Conservation (phyloP, 1,140 invertebrate genomes). For the Platorchestia sp. region DNA sequence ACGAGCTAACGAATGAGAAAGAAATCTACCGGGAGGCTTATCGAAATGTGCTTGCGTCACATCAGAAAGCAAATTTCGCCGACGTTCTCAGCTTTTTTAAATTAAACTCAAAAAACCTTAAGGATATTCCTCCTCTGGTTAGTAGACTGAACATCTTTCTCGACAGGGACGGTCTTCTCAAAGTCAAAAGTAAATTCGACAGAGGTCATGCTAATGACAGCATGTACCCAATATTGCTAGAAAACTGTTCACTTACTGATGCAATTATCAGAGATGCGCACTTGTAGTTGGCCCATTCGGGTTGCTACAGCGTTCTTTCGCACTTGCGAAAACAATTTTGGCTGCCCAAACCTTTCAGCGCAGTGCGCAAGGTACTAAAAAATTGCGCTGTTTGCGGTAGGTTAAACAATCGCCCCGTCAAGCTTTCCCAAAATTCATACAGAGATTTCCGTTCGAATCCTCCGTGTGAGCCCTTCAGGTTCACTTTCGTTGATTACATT, state of each 20-base stretch:
- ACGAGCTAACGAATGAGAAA: neutral
- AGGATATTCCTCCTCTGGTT: neutral
- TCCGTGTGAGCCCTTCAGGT: neutral
- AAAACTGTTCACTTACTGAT: neutral
- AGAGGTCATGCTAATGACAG: neutral
- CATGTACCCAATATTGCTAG: neutral
- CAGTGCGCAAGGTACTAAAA: neutral
- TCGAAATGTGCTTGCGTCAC: neutral
- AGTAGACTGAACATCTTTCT: neutral
- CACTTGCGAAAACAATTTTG: neutral
- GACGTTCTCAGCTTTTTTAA: neutral
- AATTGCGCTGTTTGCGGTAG: neutral
- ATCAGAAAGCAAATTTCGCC: neutral
- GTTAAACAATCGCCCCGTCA: neutral
- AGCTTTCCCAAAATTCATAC: neutral
- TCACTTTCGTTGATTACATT: neutral
- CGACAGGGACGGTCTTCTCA: neutral
- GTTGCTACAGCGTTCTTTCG: neutral
- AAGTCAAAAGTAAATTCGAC: neutral
- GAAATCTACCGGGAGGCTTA: neutral
- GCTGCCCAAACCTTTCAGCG: neutral
- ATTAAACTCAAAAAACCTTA: neutral
- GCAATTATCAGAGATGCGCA: neutral
- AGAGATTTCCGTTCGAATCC: neutral
- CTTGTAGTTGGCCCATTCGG: neutral